Conservation (phyloP, 2,797 vertebrate genomes). For the Pterois miles region DNA sequence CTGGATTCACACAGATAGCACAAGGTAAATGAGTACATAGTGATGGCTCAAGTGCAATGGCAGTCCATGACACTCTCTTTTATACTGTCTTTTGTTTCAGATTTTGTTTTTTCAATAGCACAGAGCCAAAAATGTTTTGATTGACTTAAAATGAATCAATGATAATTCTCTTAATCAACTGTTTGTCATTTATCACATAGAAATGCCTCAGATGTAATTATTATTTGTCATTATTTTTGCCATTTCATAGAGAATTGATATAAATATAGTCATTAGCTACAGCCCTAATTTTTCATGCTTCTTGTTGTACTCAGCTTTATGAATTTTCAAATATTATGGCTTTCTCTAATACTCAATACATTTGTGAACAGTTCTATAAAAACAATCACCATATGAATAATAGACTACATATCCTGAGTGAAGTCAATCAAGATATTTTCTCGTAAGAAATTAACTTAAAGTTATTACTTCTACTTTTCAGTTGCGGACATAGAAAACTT, state of each 20-base stretch:
- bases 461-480: conserved; percentile 9
- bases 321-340: neutral
- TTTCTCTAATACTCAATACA: neutral
- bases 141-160: neutral
- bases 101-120: neutral
- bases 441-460: neutral
- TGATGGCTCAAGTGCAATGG: neutral
- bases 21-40: neutral
- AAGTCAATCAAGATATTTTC: conserved; percentile 21
- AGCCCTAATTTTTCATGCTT: neutral
- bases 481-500: neutral
- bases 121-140: neutral
- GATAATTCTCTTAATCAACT: neutral
- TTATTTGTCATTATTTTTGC: neutral
- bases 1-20: conserved; percentile 22
- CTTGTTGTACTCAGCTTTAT: neutral
- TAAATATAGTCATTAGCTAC: neutral
- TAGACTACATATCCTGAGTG: conserved; percentile 48
- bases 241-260: neutral
- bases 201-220: neutral
- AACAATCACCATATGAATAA: conserved; percentile 2
- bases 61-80: neutral
- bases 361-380: conserved; percentile 4
- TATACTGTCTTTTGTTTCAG: neutral
- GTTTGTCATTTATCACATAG: neutral